Conservation (phyloP, 2,888 invertebrate species). For the Spilosoma lubricipeda region DNA sequence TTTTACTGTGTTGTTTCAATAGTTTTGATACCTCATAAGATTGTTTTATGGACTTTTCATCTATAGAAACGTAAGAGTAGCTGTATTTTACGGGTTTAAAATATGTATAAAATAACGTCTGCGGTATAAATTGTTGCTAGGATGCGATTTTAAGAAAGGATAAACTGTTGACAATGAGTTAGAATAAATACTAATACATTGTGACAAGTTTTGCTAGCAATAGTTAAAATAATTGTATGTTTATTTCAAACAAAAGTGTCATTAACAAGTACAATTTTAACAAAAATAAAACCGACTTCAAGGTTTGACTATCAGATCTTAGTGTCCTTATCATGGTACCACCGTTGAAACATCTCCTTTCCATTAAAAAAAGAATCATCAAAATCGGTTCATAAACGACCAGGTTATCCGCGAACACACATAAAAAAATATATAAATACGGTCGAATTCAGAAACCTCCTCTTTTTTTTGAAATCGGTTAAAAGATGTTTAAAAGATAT, state of each 20-base stretch:
- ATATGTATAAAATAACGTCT: background rate
- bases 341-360: no score
- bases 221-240: background rate
- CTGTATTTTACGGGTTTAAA: background rate
- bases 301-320: no score
- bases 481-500: background rate
- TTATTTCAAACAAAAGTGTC: background rate
- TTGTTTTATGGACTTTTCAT: background rate
- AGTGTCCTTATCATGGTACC: no score
- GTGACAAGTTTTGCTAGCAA: background rate
- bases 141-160: background rate
- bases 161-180: background rate
- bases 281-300: no score
- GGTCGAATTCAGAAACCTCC: no score
- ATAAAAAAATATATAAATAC: no score
- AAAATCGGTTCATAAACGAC: no score
- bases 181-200: background rate
- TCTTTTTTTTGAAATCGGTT: no score
- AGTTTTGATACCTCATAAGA: background rate
- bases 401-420: no score
- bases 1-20: background rate
- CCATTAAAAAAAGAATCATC: no score
- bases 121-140: no score
- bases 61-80: background rate
- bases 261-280: no score